Evolutionary conservation across 2,113 vertebrate genomes (phyloP), one percentile per base, ranked within the genome.

Genomic region (Semnornis frantzii): DNA sequence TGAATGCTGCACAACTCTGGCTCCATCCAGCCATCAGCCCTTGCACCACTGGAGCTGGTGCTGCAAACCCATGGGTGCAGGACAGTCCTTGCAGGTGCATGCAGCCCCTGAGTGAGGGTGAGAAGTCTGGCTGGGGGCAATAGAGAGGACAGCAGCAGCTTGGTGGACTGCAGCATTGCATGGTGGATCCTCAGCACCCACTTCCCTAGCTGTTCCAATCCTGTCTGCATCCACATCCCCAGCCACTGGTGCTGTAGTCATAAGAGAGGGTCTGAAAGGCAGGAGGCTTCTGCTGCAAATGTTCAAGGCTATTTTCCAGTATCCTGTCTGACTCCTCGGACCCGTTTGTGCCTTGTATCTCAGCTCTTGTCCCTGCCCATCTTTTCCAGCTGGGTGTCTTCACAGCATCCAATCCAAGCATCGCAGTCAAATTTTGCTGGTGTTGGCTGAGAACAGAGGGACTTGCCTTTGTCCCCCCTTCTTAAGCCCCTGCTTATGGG

Each of bases 221-320:
- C 21, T 8, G 1, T 13, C 37, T 3, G 2, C 28, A 20, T 15
- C 55, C 2, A 0, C 6, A 2, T 27, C 17, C 62, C 62, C 8
- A 1, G 54, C 42, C 11, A 1, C 55, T 6, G 6, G 57, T 0
- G 4, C 21, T n/a, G 58, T 15, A 12, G 9, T 54, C 10, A 0
- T 0, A 5, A 1, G 3, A 44, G 59, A 37, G 7, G 11, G 18
- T 6, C 37, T 17, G 44, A 30, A 28, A 21, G 46, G 63, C 6
- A 8, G 39, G 62, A 33, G 37, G 8, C 2, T 16, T 42, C 30
- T 46, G 65, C 77, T 16, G 0, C 44, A 62, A 46, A 2, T 7
- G 31, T 10, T 37, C 3, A 13, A 12, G 37, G 28, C 2, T n/a
- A 44, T 50, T 33, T 30, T 24, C 59, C 25, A 15, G 6, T 4